These are phyloP conservation scores for Trissolcus basalis DNA, from an alignment of 1,140 invertebrate species.

Conservation along the genomic window DNA sequence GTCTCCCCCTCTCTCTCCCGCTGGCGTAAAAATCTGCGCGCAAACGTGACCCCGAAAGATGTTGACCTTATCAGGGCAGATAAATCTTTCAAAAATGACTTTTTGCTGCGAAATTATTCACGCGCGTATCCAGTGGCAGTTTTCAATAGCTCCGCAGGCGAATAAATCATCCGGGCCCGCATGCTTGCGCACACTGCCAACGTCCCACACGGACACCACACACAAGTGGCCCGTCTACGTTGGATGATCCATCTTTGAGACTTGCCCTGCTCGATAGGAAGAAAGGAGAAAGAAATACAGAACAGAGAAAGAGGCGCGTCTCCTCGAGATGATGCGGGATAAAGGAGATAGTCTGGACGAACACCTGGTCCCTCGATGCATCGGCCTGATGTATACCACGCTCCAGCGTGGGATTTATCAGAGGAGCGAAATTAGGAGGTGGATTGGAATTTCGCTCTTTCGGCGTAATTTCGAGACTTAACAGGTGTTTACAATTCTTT, in stretches of 20 bases:
- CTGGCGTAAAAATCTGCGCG: slow-evolving; percentile 4
- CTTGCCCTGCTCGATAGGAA: slow-evolving; percentile 16
- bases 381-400: slow-evolving; percentile 14
- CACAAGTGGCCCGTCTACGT: slow-evolving; percentile 1
- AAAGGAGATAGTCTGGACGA: slow-evolving; percentile 39
- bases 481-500: slow-evolving; percentile 20
- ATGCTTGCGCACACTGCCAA: slow-evolving; percentile 8
- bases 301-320: slow-evolving; percentile 34
- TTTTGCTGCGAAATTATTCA: slow-evolving; percentile 50
- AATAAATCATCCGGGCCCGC: slow-evolving; percentile 47
- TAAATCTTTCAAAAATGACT: slow-evolving; percentile 50
- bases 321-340: slow-evolving; percentile 40
- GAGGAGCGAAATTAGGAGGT: slow-evolving; percentile 46
- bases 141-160: slow-evolving; percentile 46
- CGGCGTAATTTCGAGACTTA: slow-evolving; percentile 26
- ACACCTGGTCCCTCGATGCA: slow-evolving; percentile 49
- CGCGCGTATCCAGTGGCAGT: slow-evolving; percentile 54
- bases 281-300: slow-evolving; percentile 29
- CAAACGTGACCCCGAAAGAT: slow-evolving; percentile 26
- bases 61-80: slow-evolving; percentile 42
- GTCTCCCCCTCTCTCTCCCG: slow-evolving; percentile 1
- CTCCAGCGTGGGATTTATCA: slow-evolving; percentile 39
- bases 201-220: slow-evolving; percentile 2
- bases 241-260: slow-evolving; percentile 45
- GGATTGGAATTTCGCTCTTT: slow-evolving; percentile 40